These are phyloP conservation scores for Melanotaenia pygmaea DNA, from an alignment of 2,797 vertebrate species.

Conservation along the genomic window DNA sequence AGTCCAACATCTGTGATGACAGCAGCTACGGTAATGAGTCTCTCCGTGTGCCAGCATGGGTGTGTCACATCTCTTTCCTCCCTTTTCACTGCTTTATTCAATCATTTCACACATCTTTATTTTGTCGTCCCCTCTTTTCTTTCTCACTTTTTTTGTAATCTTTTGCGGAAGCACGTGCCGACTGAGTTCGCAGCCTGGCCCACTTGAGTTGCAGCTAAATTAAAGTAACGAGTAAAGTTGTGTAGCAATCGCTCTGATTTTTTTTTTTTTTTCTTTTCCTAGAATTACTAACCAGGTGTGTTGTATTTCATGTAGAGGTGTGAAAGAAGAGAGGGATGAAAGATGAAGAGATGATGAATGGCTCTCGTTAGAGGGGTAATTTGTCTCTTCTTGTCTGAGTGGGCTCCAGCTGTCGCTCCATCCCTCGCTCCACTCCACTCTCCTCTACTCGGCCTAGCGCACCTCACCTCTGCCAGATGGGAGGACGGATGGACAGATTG, in stretches of 20 bases:
- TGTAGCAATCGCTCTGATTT: not conserved
- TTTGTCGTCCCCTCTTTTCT: slow-evolving; percentile 30
- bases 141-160: slow-evolving; percentile 49
- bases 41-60: slow-evolving; percentile 76
- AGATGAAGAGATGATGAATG: slow-evolving; percentile 86
- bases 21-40: slow-evolving; percentile 82
- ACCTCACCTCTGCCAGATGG: slow-evolving; percentile 85
- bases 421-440: slow-evolving; percentile 77
- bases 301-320: slow-evolving; percentile 55
- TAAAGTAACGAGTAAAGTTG: slow-evolving; percentile 36
- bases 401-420: slow-evolving; percentile 87
- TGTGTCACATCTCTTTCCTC: slow-evolving; percentile 67
- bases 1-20: slow-evolving; percentile 84
- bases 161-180: slow-evolving; percentile 40
- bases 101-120: slow-evolving; percentile 59
- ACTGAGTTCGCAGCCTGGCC: slow-evolving; percentile 32
- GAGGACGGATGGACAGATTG: slow-evolving; percentile 73
- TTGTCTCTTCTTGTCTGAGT: slow-evolving; percentile 89
- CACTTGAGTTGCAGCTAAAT: slow-evolving; percentile 25
- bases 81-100: slow-evolving; percentile 63
- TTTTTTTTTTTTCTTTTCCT: slow-evolving; percentile 15
- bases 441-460: slow-evolving; percentile 74
- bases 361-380: slow-evolving; percentile 88
- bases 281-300: slow-evolving; percentile 60
- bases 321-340: slow-evolving; percentile 50